Conservation (phyloP, 1,140 invertebrate species). For the Drosophila saltans region DNA sequence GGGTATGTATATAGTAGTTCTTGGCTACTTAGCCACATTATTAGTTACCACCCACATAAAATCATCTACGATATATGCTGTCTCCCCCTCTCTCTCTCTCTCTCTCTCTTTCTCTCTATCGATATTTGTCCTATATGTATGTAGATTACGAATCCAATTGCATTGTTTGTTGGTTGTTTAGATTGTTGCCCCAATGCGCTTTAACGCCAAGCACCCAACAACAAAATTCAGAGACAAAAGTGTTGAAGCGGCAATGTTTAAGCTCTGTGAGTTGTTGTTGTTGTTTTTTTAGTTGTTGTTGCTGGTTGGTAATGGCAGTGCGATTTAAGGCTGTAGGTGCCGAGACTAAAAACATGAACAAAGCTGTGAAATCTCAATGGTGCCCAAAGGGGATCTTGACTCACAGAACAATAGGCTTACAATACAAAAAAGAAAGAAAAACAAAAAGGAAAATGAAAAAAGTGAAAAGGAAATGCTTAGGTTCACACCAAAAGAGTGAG, state of each 20-base stretch:
- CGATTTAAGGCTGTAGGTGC: constrained; percentile 37
- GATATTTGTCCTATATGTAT: neutral
- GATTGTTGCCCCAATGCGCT: constrained; percentile 8
- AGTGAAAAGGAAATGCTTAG: constrained; percentile 24
- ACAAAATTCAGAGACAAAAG: constrained; percentile 12
- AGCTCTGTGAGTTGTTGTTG: constrained; percentile 29
- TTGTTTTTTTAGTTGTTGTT: constrained; percentile 28
- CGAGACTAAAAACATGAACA: constrained; percentile 29
- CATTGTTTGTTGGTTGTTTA: constrained; percentile 23
- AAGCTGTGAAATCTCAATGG: constrained; percentile 37
- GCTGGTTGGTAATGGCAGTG: constrained; percentile 56
- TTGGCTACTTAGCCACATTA: neutral
- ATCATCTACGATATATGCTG: neutral
- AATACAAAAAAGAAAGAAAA: constrained; percentile 36
- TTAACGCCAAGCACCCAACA: neutral
- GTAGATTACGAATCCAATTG: constrained; percentile 25
- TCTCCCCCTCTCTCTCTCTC: neutral
- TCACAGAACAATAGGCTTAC: constrained; percentile 47
- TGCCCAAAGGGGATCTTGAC: constrained; percentile 36
- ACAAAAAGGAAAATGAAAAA: constrained; percentile 37
- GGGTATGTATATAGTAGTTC: neutral
- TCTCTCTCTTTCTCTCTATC: neutral
- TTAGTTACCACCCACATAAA: neutral
- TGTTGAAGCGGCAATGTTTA: constrained; percentile 28
- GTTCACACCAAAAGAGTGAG: constrained; percentile 21